These are phyloP conservation scores for Chloroclysta siterata DNA, from an alignment of 2,888 invertebrate species.

Conservation along the genomic window DNA sequence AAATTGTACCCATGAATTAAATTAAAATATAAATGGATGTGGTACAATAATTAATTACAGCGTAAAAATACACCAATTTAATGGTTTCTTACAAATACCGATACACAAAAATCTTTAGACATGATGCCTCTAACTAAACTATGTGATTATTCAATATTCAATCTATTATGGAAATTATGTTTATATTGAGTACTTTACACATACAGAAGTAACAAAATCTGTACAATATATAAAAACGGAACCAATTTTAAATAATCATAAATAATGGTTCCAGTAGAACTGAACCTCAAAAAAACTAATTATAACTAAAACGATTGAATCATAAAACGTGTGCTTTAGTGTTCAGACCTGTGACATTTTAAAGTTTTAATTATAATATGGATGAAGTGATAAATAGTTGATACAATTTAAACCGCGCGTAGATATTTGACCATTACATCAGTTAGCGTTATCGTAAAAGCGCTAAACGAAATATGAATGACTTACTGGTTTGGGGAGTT, in stretches of 20 bases:
- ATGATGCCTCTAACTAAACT: slow-evolving; percentile 11
- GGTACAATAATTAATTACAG: slow-evolving; percentile 10
- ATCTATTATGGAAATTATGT: slow-evolving; percentile 11
- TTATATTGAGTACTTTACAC: slow-evolving; percentile 15
- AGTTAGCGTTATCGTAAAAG: not conserved
- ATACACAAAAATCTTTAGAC: slow-evolving; percentile 14
- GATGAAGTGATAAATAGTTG: not conserved
- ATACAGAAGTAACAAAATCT: slow-evolving; percentile 13
- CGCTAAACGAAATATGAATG: not conserved
- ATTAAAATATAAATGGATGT: not conserved
- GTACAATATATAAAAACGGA: slow-evolving; percentile 12
- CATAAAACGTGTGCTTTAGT: not conserved
- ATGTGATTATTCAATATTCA: slow-evolving; percentile 3
- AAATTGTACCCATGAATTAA: slow-evolving; percentile 2
- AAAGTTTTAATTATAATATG: not conserved
- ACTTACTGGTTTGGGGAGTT: no score
- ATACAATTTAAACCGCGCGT: not conserved
- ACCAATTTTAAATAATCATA: slow-evolving; percentile 13
- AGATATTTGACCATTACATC: not conserved
- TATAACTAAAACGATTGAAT: slow-evolving; percentile 1
- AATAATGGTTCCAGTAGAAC: slow-evolving; percentile 5
- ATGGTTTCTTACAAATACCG: slow-evolving; percentile 9
- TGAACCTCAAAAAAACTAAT: slow-evolving; percentile 3
- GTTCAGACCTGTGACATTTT: not conserved
- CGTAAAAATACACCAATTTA: slow-evolving; percentile 4